phyloP scores from a whole-genome alignment of 2,797 vertebrate genomes.

The Catamblyrhynchus diadema region DNA sequence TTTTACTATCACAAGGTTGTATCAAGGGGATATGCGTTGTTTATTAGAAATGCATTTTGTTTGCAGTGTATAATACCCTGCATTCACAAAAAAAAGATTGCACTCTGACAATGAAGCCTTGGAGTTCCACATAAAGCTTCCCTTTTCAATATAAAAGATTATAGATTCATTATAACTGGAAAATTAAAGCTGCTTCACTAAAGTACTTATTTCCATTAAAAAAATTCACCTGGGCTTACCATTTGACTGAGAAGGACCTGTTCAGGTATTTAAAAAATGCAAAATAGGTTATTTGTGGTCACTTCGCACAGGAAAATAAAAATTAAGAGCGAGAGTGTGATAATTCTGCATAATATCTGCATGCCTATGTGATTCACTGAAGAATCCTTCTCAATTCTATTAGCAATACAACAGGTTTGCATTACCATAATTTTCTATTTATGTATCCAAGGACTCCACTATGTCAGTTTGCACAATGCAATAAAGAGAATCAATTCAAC shows the following conservation, averaged over 20 bases:
- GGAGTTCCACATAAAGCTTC: not conserved
- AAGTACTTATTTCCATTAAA: not conserved
- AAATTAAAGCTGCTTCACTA: not conserved
- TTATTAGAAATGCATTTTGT: not conserved
- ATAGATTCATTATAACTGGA: not conserved
- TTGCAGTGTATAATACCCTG: not conserved
- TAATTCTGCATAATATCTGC: not conserved
- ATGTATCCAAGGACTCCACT: not conserved
- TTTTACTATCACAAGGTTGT: not conserved
- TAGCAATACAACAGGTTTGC: not conserved
- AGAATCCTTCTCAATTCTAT: not conserved
- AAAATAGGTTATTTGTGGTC: not conserved
- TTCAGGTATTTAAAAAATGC: not conserved
- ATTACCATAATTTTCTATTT: not conserved
- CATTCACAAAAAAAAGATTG: not conserved
- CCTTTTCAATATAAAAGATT: not conserved
- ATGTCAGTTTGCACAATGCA: not conserved
- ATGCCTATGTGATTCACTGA: not conserved
- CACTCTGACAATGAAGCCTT: not conserved
- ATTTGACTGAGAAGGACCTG: not conserved
- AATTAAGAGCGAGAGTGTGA: not conserved
- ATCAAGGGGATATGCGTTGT: not conserved
- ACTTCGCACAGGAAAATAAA: not conserved
- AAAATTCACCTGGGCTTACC: not conserved
- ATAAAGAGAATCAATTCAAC: not conserved